Evolutionary conservation across 2,888 invertebrate genomes (phyloP).

Genomic region (Ditula angustiorana): DNA sequence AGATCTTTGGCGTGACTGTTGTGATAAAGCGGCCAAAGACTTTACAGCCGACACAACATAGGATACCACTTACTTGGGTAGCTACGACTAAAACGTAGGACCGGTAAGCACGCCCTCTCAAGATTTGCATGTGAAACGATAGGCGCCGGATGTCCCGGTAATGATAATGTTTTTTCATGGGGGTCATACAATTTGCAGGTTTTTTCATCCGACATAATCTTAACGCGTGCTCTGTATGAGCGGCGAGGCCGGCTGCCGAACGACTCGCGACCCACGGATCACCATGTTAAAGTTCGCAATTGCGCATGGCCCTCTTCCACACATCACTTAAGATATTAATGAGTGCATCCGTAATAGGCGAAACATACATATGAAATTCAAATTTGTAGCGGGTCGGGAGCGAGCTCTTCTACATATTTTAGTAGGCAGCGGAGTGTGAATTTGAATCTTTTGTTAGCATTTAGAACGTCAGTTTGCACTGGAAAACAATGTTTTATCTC

Average conservation of each 20-base stretch:
- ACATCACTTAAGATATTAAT: constrained; percentile 85
- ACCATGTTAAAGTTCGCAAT: constrained; percentile 61
- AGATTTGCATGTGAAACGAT: constrained; percentile 81
- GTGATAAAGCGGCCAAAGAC: too few species aligned
- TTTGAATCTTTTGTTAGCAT: constrained; percentile 85
- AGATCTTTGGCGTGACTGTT: too few species aligned
- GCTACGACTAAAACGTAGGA: constrained; percentile 49
- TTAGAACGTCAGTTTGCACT: constrained; percentile 72
- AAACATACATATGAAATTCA: constrained; percentile 86
- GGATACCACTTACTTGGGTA: constrained; percentile 44
- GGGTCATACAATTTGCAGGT: constrained; percentile 82
- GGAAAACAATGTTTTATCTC: constrained; percentile 70
- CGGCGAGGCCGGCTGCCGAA: constrained; percentile 52
- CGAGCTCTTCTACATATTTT: constrained; percentile 83
- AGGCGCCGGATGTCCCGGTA: constrained; percentile 64
- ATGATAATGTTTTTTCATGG: constrained; percentile 82
- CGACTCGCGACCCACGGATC: constrained; percentile 50
- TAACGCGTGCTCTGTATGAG: constrained; percentile 74
- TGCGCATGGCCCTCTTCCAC: constrained; percentile 60
- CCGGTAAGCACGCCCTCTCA: constrained; percentile 51
- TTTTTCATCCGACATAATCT: constrained; percentile 81
- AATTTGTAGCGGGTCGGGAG: constrained; percentile 82
- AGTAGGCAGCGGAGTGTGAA: constrained; percentile 84
- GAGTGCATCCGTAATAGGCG: constrained; percentile 85
- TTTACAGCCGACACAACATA: constrained; percentile 3